phyloP scores from a whole-genome alignment of 2,797 vertebrate species.

The Nyctibius grandis region DNA sequence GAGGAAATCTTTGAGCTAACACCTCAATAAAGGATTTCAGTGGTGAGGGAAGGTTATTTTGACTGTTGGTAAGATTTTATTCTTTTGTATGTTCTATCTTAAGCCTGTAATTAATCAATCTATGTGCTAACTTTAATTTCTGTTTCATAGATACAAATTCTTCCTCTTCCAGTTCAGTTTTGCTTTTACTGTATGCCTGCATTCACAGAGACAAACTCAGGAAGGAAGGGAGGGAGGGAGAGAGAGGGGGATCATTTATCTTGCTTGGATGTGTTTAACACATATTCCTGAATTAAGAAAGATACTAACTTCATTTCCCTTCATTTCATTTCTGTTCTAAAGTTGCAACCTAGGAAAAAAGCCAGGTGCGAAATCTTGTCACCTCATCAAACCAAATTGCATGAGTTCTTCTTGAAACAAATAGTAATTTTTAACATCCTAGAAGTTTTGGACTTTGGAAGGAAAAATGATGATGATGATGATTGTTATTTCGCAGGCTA shows the following conservation, averaged over 20 bases:
- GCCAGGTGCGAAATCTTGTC: constrained; percentile 19
- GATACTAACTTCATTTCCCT: constrained; percentile 53
- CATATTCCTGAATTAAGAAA: constrained; percentile 55
- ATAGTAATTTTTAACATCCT: constrained; percentile 1
- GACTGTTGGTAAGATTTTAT: constrained; percentile 7
- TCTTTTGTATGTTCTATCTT: neutral
- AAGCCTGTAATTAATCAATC: neutral
- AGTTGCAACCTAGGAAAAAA: constrained; percentile 28
- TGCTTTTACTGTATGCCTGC: neutral
- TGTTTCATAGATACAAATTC: neutral
- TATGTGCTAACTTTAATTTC: neutral
- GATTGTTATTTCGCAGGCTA: neutral
- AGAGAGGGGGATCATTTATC: constrained; percentile 31
- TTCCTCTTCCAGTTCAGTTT: neutral
- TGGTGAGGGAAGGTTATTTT: neutral
- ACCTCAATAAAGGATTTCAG: neutral
- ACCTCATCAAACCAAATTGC: constrained; percentile 2
- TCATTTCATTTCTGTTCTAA: constrained; percentile 32
- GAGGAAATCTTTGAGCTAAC: neutral
- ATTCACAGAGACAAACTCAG: constrained; percentile 24
- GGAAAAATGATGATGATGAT: neutral
- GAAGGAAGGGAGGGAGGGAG: neutral
- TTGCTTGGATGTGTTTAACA: constrained; percentile 52
- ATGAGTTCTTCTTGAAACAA: constrained; percentile 20
- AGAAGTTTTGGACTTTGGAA: constrained; percentile 45